Evolutionary conservation across 1,140 invertebrate species (phyloP), one percentile per base, ranked within the genome.

Genomic region (Temnothorax curvispinosus): DNA sequence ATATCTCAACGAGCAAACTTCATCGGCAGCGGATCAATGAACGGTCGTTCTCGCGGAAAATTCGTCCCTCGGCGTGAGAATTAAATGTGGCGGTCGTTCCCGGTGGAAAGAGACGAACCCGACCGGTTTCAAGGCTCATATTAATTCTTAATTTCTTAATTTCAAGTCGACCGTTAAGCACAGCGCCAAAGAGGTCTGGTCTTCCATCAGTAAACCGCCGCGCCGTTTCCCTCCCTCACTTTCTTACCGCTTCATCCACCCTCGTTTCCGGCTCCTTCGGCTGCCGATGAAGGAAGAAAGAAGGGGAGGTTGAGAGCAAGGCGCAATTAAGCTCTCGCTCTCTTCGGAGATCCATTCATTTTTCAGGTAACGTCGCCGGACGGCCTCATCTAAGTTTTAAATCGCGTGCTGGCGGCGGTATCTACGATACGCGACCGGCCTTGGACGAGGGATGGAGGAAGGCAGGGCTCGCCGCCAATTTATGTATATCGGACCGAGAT

Each of bases 61-160:
- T 84, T 75, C 27, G 18, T 60, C 27, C 41, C 50, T 18, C 54
- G 44, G 32, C 5, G 80, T 47, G 80, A 60, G 80, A 84, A 84
- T 84, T 21, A 74, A 84, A 50, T n/a, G 67, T 67, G 69, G 9
- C 80, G 67, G 13, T 64, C 58, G 27, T 78, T 78, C 32, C 38
- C 38, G 50, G 18, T 5, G 50, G 27, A 69, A 41, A 81, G 62
- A 56, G 41, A 80, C 47, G 74, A 56, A 9, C 27, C 27, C 44
- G 41, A 71, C 44, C 65, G 32, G 15, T 50, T 60, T 21, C 52
- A n/a, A 71, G 88, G 78, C 85, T 91, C 69, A 77, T 91, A 88
- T 94, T 93, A 94, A 94, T 94, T 94, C 91, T 94, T 94, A 94
- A 94, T 94, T 93, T 93, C 92, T 92, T 94, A 94, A 94, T 94